Conservation (phyloP, 2,797 vertebrate genomes). For the Diceros bicornis region DNA sequence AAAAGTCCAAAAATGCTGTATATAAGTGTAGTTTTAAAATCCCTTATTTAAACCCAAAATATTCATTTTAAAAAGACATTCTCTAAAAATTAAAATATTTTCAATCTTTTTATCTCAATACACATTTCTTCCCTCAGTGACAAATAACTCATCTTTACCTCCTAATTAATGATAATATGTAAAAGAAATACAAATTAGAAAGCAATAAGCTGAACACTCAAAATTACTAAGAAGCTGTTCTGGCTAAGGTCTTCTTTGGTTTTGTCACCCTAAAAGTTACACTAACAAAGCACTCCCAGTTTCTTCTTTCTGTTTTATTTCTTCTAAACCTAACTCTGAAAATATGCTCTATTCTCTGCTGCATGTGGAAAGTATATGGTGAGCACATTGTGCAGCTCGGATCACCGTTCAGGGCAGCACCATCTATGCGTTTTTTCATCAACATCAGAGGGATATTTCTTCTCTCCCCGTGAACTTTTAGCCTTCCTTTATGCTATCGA, state of each 20-base stretch:
- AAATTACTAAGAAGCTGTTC: fast-evolving
- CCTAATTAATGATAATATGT: neutral
- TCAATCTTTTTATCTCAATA: neutral
- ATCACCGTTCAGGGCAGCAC: neutral
- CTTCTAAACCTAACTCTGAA: neutral
- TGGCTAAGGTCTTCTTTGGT: neutral
- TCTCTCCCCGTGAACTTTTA: constrained; percentile 66
- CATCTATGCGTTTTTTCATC: neutral
- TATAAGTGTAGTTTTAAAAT: fast-evolving
- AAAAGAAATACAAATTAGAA: fast-evolving
- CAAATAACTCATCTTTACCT: neutral
- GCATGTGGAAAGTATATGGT: neutral
- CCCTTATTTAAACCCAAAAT: neutral
- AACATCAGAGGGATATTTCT: constrained; percentile 52
- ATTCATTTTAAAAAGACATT: neutral
- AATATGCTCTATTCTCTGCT: fast-evolving
- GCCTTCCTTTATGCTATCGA: constrained; percentile 66
- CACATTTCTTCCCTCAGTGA: neutral
- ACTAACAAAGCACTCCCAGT: fast-evolving
- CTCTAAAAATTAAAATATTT: neutral
- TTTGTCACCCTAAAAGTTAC: fast-evolving
- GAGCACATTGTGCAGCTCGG: neutral
- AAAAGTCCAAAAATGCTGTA: fast-evolving
- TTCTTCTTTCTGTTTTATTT: neutral
- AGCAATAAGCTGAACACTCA: fast-evolving